phyloP scores from a whole-genome alignment of 2,113 vertebrate species.

The Perca schrenkii region DNA sequence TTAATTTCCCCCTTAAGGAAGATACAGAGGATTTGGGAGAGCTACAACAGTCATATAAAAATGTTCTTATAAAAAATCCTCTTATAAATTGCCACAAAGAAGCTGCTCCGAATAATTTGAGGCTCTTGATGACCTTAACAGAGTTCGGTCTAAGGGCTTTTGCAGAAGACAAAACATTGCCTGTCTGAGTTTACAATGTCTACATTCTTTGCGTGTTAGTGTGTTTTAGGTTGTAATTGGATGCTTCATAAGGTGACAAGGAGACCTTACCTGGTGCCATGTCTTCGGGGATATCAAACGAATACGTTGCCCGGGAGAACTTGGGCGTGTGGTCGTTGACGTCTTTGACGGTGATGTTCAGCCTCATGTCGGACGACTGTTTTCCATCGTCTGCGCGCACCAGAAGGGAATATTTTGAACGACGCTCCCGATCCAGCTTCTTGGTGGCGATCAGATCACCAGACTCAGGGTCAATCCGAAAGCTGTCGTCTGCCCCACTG shows the following conservation, averaged over 20 bases:
- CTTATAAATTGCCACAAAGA: constrained; percentile 23
- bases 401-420: constrained; percentile 94
- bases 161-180: constrained; percentile 41
- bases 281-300: constrained; percentile 95
- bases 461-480: constrained; percentile 94
- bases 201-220: background rate
- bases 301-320: constrained; percentile 93
- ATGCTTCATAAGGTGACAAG: background rate
- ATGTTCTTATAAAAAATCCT: background rate
- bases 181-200: background rate
- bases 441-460: constrained; percentile 94
- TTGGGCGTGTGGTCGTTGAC: constrained; percentile 95
- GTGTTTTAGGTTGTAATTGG: background rate
- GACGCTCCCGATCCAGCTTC: constrained; percentile 92
- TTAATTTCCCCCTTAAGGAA: constrained; percentile 52
- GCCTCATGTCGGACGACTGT: constrained; percentile 94
- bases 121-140: constrained; percentile 52
- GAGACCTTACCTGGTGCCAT: constrained; percentile 87
- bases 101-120: constrained; percentile 21
- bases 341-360: constrained; percentile 96
- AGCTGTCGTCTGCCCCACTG: constrained; percentile 96
- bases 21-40: constrained; percentile 25
- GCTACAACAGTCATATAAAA: constrained; percentile 30
- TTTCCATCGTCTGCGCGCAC: constrained; percentile 95
- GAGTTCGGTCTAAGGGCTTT: constrained; percentile 28